Conservation (phyloP, 2,888 invertebrate species). For the Philhelius pedissequus region DNA sequence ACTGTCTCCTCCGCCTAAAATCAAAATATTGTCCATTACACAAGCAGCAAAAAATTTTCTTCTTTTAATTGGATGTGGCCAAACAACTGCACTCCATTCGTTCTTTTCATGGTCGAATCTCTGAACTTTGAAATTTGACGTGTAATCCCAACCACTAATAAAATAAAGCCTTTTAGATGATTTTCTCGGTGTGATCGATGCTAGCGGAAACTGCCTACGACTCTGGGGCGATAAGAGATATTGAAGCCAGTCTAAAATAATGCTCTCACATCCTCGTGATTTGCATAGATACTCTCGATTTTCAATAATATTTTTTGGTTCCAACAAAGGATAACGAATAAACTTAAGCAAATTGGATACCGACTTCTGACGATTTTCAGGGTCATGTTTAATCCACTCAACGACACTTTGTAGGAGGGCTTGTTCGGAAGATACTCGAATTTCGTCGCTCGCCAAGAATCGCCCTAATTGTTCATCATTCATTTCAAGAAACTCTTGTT, state of each 20-base stretch:
- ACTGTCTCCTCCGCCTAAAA: neutral
- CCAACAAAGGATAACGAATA: conserved; percentile 11
- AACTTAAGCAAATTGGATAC: neutral
- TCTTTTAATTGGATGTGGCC: neutral
- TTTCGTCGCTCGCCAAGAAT: conserved; percentile 3
- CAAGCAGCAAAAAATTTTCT: neutral
- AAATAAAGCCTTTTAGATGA: neutral
- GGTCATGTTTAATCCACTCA: conserved; percentile 13
- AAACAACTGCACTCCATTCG: neutral
- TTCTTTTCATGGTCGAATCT: neutral
- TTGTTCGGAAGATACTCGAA: neutral
- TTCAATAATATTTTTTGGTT: neutral
- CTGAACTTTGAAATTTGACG: neutral
- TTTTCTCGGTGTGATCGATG: neutral
- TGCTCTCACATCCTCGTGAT: neutral
- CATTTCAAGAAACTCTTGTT: conserved; percentile 13
- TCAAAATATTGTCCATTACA: neutral
- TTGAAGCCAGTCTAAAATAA: conserved; percentile 18
- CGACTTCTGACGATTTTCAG: neutral
- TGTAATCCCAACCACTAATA: neutral
- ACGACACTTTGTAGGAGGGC: conserved; percentile 2
- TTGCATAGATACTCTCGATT: conserved; percentile 4
- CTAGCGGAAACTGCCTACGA: neutral
- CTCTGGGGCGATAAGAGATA: conserved; percentile 1
- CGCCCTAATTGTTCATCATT: neutral